A percentile compares a stretch with the other conserved stretches of the same genome.
Evolutionary conservation across 2,888 invertebrate genomes (phyloP).

Genomic region (Scaptomyza flava): DNA sequence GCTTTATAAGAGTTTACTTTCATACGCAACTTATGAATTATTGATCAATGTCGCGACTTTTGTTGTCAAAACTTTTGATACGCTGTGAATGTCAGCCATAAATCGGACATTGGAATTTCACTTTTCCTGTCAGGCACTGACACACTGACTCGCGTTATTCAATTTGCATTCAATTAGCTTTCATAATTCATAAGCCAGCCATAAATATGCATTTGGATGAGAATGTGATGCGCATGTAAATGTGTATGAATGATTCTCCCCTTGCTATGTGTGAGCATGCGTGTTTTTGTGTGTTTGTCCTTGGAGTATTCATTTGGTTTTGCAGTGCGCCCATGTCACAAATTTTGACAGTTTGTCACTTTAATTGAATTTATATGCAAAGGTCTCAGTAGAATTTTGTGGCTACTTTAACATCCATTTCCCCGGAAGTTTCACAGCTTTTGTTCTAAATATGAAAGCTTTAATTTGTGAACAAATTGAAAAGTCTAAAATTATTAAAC

Average conservation of each 20-base stretch:
- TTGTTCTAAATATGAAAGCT: conserved; percentile 18
- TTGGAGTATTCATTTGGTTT: conserved; percentile 54
- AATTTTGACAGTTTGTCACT: conserved; percentile 76
- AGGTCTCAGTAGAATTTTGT: conserved; percentile 26
- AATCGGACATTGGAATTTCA: conserved; percentile 70
- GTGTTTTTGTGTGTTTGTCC: conserved; percentile 35
- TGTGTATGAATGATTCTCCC: conserved; percentile 28
- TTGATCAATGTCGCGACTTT: conserved; percentile 16
- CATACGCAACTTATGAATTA: conserved; percentile 15
- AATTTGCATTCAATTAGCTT: conserved; percentile 78
- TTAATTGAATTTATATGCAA: conserved; percentile 71
- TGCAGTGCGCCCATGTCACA: conserved; percentile 67
- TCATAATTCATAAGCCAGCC: conserved; percentile 66
- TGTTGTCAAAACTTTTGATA: conserved; percentile 48
- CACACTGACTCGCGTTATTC: conserved; percentile 64
- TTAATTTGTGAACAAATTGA: not conserved
- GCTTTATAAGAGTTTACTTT: conserved; percentile 18
- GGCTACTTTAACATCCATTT: not conserved
- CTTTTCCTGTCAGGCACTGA: conserved; percentile 70
- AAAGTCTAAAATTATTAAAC: not conserved
- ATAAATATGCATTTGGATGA: conserved; percentile 59
- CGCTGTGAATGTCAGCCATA: conserved; percentile 40
- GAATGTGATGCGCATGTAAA: conserved; percentile 22
- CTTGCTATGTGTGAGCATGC: conserved; percentile 2
- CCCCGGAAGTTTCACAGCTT: conserved; percentile 11